Evolutionary conservation across 2,113 vertebrate genomes (phyloP), one percentile per base, ranked within the genome.

Genomic region (Takifugu flavidus): DNA sequence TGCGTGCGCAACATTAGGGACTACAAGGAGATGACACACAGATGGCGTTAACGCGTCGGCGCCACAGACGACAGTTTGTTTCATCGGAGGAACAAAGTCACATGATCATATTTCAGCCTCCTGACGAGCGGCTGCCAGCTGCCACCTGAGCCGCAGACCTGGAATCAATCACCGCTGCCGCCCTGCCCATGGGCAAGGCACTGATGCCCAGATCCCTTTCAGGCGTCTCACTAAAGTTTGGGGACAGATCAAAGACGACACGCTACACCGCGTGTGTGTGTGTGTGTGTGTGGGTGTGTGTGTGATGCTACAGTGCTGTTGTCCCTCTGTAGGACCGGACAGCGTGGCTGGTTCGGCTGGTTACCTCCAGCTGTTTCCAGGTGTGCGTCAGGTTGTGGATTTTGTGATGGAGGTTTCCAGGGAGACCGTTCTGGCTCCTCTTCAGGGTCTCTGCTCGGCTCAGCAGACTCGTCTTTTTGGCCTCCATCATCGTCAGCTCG

Each of bases 321-420:
- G 20, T 20, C 20, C 20, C 20, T 20, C 20, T 20, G 20, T 20
- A 20, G 20, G 20, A 20, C 20, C 20, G 20, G 20, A 20, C 20
- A 20, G 20, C 20, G 20, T 20, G 20, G 20, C 20, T 20, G 20
- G 20, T 20, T 20, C 20, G 20, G 20, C 20, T 20, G 20, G 87
- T 91, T 77, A 98, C 96, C 96, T 95, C 92, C 82, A 98, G 91
- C 84, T 95, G 92, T 63, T 89, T 89, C 96, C 96, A 98, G 64
- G 95, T 96, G 89, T 93, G 91, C 69, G 92, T 93, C 89, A 98
- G 93, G 90, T 91, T 92, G 89, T 92, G 93, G 84, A 96, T 89
- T 76, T 92, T 94, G 84, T 91, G 89, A 86, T 94, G 89, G 79
- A 98, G 91, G 90, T 93, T 86, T 4, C 74, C 82, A 62, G 95